A percentile compares a stretch with the other conserved stretches of the same genome.
phyloP scores from a whole-genome alignment of 1,140 invertebrate species.

The Eufriesea mexicana region DNA sequence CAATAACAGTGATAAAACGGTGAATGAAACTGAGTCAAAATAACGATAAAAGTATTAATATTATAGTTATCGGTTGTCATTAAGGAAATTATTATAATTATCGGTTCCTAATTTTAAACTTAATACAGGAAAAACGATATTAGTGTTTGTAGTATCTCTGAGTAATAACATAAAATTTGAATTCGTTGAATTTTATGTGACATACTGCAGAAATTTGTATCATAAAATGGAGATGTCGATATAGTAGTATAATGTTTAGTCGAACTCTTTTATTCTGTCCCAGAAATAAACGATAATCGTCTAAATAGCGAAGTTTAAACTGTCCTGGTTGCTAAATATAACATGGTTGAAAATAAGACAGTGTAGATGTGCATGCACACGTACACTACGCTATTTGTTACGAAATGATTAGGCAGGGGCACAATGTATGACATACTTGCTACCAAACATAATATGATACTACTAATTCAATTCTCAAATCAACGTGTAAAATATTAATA shows the following conservation, averaged over 20 bases:
- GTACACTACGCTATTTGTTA: not conserved
- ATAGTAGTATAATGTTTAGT: not conserved
- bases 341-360: not conserved
- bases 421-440: not conserved
- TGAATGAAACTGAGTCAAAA: not conserved
- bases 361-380: not conserved
- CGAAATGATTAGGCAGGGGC: not conserved
- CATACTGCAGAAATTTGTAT: not conserved
- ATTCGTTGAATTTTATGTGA: not conserved
- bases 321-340: constrained; percentile 23
- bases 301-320: not conserved
- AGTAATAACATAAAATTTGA: not conserved
- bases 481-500: too few relatives aligned
- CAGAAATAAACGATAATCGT: not conserved
- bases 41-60: too few relatives aligned
- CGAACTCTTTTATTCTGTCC: not conserved
- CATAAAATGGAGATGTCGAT: not conserved
- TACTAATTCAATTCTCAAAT: not conserved
- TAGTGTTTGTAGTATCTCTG: not conserved
- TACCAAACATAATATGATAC: not conserved
- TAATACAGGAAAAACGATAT: not conserved
- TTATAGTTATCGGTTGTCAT: not conserved
- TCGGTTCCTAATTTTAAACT: not conserved
- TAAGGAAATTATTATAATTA: not conserved
- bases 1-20: too few relatives aligned